Percentiles rank a stretch among this genome's conserved stretches.
phyloP scores from a whole-genome alignment of 2,888 invertebrate genomes.

The Stegana nigrithorax region DNA sequence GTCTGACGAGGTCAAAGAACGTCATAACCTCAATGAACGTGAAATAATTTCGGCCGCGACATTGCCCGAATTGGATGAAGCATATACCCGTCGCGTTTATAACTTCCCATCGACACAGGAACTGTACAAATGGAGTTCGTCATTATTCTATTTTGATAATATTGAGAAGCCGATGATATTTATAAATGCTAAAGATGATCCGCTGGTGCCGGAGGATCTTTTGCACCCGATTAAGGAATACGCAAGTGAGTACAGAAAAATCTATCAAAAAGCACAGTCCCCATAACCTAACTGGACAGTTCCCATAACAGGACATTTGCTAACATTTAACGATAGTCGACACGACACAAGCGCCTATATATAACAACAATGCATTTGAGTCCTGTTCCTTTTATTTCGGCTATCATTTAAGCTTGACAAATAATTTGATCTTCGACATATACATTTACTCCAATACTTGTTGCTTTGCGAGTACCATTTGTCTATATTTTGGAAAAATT shows the following conservation, averaged over 20 bases:
- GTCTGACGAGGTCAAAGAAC: slow-evolving; percentile 77
- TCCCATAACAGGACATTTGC: too few relatives aligned
- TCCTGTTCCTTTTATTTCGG: too few relatives aligned
- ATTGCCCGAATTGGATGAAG: slow-evolving; percentile 88
- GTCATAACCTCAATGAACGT: slow-evolving; percentile 75
- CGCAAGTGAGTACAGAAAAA: slow-evolving; percentile 74
- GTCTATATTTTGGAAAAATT: too few relatives aligned
- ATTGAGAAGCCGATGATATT: slow-evolving; percentile 90
- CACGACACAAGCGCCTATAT: too few relatives aligned
- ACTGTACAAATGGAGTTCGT: slow-evolving; percentile 88
- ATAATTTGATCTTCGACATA: too few relatives aligned
- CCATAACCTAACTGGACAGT: too few relatives aligned
- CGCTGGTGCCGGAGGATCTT: slow-evolving; percentile 85
- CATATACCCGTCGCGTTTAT: slow-evolving; percentile 84
- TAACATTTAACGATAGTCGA: too few relatives aligned
- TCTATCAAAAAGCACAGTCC: too few relatives aligned
- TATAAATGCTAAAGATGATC: slow-evolving; percentile 92
- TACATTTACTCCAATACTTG: too few relatives aligned
- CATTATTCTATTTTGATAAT: slow-evolving; percentile 80
- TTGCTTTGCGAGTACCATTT: too few relatives aligned
- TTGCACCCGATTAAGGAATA: slow-evolving; percentile 79
- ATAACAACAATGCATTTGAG: too few relatives aligned
- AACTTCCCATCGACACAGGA: slow-evolving; percentile 83
- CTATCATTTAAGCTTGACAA: too few relatives aligned
- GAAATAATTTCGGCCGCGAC: slow-evolving; percentile 89